A percentile compares a stretch with the other conserved stretches of the same genome.
Evolutionary conservation across 2,113 vertebrate species (phyloP).

Genomic region (Pitta sordida): DNA sequence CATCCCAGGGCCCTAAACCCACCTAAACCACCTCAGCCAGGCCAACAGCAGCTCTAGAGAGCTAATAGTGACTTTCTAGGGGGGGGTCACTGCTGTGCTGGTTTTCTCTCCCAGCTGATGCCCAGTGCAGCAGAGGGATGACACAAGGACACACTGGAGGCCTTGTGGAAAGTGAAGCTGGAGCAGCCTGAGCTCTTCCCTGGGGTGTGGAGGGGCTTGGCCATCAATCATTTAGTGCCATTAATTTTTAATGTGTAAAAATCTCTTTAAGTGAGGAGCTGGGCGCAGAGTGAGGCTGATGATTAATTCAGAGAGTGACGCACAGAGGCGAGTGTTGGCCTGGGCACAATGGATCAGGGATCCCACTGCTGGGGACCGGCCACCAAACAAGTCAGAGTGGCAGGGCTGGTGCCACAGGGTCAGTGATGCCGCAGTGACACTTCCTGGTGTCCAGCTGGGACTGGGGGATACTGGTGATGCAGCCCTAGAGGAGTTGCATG

Average conservation of each 20-base stretch:
- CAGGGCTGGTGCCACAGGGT: neutral
- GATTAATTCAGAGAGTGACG: conserved; percentile 40
- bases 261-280: neutral
- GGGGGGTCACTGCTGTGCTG: neutral
- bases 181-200: neutral
- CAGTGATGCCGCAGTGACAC: accelerated
- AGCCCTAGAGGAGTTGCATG: neutral
- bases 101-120: neutral
- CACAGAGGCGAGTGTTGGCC: accelerated
- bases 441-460: accelerated
- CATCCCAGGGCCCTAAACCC: neutral
- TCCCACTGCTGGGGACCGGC: neutral
- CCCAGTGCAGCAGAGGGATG: neutral
- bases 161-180: neutral
- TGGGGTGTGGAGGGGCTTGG: neutral
- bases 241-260: conserved; percentile 58
- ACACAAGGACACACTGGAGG: neutral
- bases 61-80: neutral
- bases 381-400: accelerated
- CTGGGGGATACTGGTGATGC: neutral
- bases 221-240: conserved; percentile 45
- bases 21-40: neutral
- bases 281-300: neutral
- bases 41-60: accelerated
- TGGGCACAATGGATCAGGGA: accelerated